Percentiles rank a stretch among this genome's conserved stretches.
Evolutionary conservation across 2,888 invertebrate genomes (phyloP).

Genomic region (Cheilosia impressa): DNA sequence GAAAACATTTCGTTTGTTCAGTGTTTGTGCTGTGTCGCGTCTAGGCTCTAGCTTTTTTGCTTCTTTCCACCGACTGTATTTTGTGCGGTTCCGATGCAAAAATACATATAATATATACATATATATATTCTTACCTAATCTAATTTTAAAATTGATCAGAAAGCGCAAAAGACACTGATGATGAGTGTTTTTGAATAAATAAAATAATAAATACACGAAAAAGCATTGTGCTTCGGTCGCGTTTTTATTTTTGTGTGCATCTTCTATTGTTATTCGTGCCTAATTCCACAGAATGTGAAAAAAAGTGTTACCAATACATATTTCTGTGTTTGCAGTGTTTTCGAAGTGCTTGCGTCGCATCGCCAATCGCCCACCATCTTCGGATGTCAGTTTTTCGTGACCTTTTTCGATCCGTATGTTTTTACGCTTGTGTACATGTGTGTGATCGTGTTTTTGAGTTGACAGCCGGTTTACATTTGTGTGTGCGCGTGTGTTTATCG

Average conservation of each 20-base stretch:
- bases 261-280: conserved; percentile 18
- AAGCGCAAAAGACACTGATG: conserved; percentile 60
- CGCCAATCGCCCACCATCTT: background rate
- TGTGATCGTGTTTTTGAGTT: conserved; percentile 17
- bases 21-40: conserved; percentile 40
- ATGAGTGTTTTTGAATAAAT: conserved; percentile 61
- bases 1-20: conserved; percentile 16
- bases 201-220: conserved; percentile 45
- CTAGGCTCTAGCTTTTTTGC: conserved; percentile 47
- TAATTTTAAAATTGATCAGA: conserved; percentile 75
- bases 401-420: conserved; percentile 47
- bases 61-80: conserved; percentile 17
- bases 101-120: conserved; percentile 9
- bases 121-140: conserved; percentile 68
- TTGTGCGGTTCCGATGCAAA: conserved; percentile 60
- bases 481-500: conserved; percentile 25
- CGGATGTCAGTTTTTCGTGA: conserved; percentile 30
- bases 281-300: conserved; percentile 4
- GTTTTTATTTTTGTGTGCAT: conserved; percentile 60
- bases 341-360: conserved; percentile 12
- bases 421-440: background rate
- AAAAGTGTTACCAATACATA: conserved; percentile 53
- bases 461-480: conserved; percentile 40
- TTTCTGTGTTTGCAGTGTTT: conserved; percentile 23
- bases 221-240: conserved; percentile 51